Conservation (phyloP, 2,888 invertebrate species). For the Fabriciana adippe region DNA sequence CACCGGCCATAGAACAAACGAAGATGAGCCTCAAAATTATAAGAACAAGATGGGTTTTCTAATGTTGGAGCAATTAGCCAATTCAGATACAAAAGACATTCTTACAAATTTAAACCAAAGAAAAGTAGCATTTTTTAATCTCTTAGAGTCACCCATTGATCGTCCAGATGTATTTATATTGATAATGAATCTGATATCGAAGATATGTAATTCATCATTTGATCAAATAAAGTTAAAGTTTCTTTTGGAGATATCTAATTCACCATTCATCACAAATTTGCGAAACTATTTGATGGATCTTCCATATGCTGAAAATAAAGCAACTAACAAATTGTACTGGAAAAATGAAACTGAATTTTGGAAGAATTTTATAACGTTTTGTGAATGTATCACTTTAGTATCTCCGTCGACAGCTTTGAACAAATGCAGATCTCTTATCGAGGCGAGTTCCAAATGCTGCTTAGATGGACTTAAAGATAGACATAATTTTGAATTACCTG, state of each 20-base stretch:
- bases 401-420: slow-evolving; percentile 60
- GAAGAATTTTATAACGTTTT: slow-evolving; percentile 59
- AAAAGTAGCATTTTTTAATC: slow-evolving; percentile 55
- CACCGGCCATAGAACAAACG: background rate
- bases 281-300: slow-evolving; percentile 62
- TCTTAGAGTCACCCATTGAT: slow-evolving; percentile 54
- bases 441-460: slow-evolving; percentile 53
- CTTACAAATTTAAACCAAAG: slow-evolving; percentile 57
- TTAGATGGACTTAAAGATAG: slow-evolving; percentile 53
- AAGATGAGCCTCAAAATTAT: background rate
- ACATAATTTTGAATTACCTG: slow-evolving; percentile 52
- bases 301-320: slow-evolving; percentile 49
- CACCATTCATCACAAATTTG: slow-evolving; percentile 56
- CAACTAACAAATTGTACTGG: slow-evolving; percentile 59
- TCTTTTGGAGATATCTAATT: slow-evolving; percentile 61
- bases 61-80: slow-evolving; percentile 57
- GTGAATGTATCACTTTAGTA: slow-evolving; percentile 60
- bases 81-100: slow-evolving; percentile 57
- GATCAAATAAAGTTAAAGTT: slow-evolving; percentile 59
- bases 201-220: slow-evolving; percentile 61
- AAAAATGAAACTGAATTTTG: slow-evolving; percentile 61
- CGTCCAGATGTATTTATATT: slow-evolving; percentile 61
- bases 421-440: slow-evolving; percentile 62
- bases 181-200: slow-evolving; percentile 64
- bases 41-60: slow-evolving; percentile 48